phyloP scores from a whole-genome alignment of 2,797 vertebrate species.

The Myripristis jacobus region DNA sequence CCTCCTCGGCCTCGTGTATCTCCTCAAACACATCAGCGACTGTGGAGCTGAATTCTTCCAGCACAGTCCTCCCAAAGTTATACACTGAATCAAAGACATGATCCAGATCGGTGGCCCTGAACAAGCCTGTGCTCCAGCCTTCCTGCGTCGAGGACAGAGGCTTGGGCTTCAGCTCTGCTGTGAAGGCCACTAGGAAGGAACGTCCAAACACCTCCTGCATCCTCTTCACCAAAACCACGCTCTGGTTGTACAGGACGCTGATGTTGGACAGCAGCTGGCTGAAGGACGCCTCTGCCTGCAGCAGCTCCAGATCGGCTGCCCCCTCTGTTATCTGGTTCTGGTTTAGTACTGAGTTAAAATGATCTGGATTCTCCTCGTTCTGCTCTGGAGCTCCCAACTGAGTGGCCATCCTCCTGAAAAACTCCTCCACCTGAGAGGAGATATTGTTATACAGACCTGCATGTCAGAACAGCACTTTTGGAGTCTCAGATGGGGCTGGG shows the following conservation, averaged over 20 bases:
- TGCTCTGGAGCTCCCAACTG: conserved; percentile 74
- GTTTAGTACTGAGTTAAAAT: neutral
- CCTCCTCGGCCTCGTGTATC: conserved; percentile 63
- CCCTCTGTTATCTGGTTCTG: conserved; percentile 37
- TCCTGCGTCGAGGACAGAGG: conserved; percentile 59
- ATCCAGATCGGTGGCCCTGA: conserved; percentile 71
- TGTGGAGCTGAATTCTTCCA: conserved; percentile 79
- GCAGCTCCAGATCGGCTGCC: conserved; percentile 71
- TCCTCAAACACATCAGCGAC: conserved; percentile 75
- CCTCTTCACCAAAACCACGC: conserved; percentile 77
- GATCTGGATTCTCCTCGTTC: conserved; percentile 32
- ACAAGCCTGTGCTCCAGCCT: conserved; percentile 18
- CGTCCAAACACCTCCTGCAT: conserved; percentile 83
- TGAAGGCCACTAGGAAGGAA: conserved; percentile 81
- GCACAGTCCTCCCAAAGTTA: conserved; percentile 82
- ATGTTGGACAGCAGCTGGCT: conserved; percentile 74
- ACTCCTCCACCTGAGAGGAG: conserved; percentile 81
- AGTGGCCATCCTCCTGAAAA: conserved; percentile 82
- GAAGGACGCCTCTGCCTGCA: conserved; percentile 81
- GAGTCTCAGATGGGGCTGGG: too few relatives aligned
- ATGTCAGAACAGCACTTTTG: too few relatives aligned
- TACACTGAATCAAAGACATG: conserved; percentile 78
- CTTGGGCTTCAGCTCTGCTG: conserved; percentile 70
- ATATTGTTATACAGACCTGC: neutral
- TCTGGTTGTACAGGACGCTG: conserved; percentile 81